Evolutionary conservation across 2,888 invertebrate species (phyloP), one percentile per base, ranked within the genome.

Genomic region (Catonia carolina): DNA sequence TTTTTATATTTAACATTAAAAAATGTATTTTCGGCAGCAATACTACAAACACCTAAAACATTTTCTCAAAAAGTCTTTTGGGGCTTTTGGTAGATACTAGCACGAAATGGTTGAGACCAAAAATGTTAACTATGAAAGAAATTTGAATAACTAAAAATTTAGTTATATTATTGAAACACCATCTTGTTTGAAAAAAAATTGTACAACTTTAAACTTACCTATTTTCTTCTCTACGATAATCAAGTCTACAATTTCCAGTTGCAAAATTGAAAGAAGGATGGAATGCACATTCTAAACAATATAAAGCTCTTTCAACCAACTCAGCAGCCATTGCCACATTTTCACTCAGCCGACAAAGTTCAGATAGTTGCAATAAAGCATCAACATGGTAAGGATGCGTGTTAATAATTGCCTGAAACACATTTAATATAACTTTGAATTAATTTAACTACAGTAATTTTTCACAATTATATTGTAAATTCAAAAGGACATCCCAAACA

Each of bases 161-260:
- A n/a, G n/a, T n/a, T n/a, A n/a, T n/a, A n/a, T n/a, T n/a, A n/a
- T n/a, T n/a, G n/a, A n/a, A n/a, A n/a, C n/a, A n/a, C n/a, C n/a
- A n/a, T n/a, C n/a, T n/a, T n/a, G n/a, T n/a, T n/a, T n/a, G n/a
- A 37, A 14, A n/a, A 37, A 37, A 15, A 37, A 37, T 6, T 4
- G 8, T 6, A 8, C 27, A 33, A 22, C 42, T 8, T 53, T 51
- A 7, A 17, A 59, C 61, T 64, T 67, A 81, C 81, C 86, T 82
- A 74, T 93, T 93, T 71, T 91, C 90, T 69, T 86, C 86, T 62
- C 82, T 79, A 53, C 79, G 78, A 68, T 90, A 93, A 69, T 88
- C 86, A 41, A 93, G 71, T 53, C 86, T 77, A 69, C 84, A 88
- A 62, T 79, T 83, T 23, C 85, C 87, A 39, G 81, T 80, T 0